Base-by-base conservation (phyloP, 2,797 vertebrate species). In the Pyrocephalus nanus region DNA sequence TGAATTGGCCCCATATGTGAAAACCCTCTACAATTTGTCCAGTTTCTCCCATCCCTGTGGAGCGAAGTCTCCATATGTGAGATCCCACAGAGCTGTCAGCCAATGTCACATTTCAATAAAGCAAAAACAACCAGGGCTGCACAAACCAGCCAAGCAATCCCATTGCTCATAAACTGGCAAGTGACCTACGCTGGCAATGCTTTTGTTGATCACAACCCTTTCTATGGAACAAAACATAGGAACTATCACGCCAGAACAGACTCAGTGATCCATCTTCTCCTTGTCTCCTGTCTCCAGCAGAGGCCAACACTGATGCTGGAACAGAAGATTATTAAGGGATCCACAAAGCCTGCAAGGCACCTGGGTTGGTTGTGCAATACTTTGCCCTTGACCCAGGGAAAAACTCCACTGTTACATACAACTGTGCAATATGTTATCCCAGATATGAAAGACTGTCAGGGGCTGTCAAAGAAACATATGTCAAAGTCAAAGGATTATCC, bases 61-160 rank as follows among this genome's bases (percentile, higher is more conserved):
- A 96, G 92, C 83, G 16, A 65, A 95, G 92, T 79, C 94, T 96
- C 96, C 96, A 96, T 94, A 90, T 96, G 95, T 6, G 93, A 93
- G 95, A 96, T 96, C 95, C 94, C 96, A 96, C 96, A 92, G 95
- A 97, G 95, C 95, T 93, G 91, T 95, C 94, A 92, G 96, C 91
- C 95, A 90, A 93, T 72, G 94, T 96, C 93, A 95, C 90, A 94
- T 96, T 95, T 95, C 93, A 95, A 71, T 54, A 95, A 89, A 89
- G 91, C 91, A 89, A 38, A 92, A 93, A 84, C 94, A 93, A 77
- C 36, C 79, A 60, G 73, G 76, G 92, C 90, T 81, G 93, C 72
- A 74, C 47, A 88, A 85, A 94, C 75, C 95, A 57, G 93, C 50
- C 15, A 67, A 90, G 91, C 92, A 95, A 92, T 91, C 90, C 75